Conservation (phyloP, 1,140 invertebrate genomes). For the Planococcus citri region DNA sequence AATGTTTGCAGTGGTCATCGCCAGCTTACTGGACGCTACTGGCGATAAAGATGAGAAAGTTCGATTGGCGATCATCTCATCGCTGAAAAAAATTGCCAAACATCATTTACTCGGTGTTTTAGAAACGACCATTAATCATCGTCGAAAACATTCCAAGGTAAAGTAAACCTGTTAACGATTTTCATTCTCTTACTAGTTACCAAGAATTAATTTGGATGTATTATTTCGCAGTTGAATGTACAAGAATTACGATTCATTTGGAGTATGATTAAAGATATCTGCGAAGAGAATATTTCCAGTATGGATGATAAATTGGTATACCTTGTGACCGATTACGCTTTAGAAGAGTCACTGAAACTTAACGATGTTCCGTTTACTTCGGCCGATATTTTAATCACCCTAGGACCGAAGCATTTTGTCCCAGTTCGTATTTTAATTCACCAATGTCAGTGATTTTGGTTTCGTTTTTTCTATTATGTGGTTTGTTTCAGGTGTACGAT, state of each 20-base stretch:
- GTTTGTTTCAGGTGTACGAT: background rate
- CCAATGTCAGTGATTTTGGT: too few relatives aligned
- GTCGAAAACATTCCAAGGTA: conserved; percentile 20
- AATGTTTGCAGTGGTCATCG: background rate
- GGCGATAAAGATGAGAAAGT: conserved; percentile 19
- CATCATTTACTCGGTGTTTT: background rate
- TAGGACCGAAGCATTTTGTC: background rate
- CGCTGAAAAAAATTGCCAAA: background rate
- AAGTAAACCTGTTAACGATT: background rate
- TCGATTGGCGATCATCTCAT: background rate
- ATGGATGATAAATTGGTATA: background rate
- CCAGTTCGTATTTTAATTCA: background rate
- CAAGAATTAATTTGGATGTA: background rate
- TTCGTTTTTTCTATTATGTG: too few relatives aligned
- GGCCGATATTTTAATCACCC: background rate
- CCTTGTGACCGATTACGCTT: background rate
- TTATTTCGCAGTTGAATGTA: background rate
- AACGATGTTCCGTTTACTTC: background rate
- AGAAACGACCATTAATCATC: background rate
- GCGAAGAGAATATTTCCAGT: background rate
- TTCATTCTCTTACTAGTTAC: background rate
- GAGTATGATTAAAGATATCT: background rate
- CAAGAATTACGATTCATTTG: background rate
- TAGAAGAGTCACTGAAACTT: background rate
- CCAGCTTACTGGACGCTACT: conserved; percentile 5